These are phyloP conservation scores for Drosophila pallidifrons DNA, from an alignment of 1,140 invertebrate genomes.

Conservation along the genomic window DNA sequence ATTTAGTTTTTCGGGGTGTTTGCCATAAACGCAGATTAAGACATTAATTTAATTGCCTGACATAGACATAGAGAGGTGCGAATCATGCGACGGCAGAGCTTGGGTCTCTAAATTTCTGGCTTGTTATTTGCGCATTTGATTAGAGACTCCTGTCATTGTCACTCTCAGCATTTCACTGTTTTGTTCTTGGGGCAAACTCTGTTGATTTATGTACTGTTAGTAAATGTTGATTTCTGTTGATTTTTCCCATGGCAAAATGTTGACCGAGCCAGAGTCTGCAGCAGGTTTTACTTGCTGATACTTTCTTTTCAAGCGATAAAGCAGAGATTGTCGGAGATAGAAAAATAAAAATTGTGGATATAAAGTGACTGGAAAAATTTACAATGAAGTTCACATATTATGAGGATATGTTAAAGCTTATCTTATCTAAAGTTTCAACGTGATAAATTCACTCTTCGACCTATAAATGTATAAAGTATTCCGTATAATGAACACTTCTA, in stretches of 20 bases:
- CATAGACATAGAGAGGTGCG: slow-evolving; percentile 47
- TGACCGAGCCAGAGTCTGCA: background rate
- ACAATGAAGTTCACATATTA: background rate
- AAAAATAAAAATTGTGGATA: background rate
- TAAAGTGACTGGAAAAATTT: background rate
- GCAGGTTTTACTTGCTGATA: background rate
- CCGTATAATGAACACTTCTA: too few relatives aligned
- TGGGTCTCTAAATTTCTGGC: slow-evolving; percentile 24
- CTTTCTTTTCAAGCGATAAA: background rate
- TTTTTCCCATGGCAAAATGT: slow-evolving; percentile 65
- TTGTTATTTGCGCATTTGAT: slow-evolving; percentile 67
- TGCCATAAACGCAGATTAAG: slow-evolving; percentile 81
- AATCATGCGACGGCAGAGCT: slow-evolving; percentile 4
- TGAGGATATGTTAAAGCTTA: too few relatives aligned
- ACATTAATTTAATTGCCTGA: slow-evolving; percentile 82
- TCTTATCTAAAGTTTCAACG: too few relatives aligned
- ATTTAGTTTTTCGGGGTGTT: slow-evolving; percentile 67
- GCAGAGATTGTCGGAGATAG: too few relatives aligned
- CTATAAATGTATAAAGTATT: too few relatives aligned
- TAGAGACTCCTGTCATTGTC: slow-evolving; percentile 39
- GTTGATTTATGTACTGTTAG: slow-evolving; percentile 64
- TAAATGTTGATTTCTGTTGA: slow-evolving; percentile 43
- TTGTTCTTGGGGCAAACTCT: slow-evolving; percentile 26
- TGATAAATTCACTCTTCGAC: too few relatives aligned
- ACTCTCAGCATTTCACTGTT: slow-evolving; percentile 3